Base-by-base conservation (phyloP, 1,140 invertebrate species). In the Leptinotarsa undecemlineata region DNA sequence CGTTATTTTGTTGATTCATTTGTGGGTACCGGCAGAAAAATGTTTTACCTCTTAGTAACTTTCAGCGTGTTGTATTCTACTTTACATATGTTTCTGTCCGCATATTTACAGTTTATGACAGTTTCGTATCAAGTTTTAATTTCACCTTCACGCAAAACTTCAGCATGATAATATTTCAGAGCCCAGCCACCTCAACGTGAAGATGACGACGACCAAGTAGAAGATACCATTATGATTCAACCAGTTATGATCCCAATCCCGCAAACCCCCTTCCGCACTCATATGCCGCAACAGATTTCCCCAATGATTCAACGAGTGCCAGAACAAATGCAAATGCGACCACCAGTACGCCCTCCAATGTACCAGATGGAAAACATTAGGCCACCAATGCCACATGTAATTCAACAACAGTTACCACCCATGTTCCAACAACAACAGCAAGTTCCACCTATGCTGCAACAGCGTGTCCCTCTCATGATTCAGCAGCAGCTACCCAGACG, bases 191-290 rank as follows among this genome's bases (percentile, higher is more conserved):
- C 81, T 33, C 73, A 80, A 42, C 76, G 80, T 51, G 80, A 82
- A 21, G 77, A 79, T 20, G 68, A 77, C n/a, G 76, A 81, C 21
- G 81, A 81, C 63, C 74, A 78, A 13, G 79, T 83, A 75, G 82
- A 84, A 79, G 82, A 82, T 76, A 83, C 82, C n/a, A 84, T 85
- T 23, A 83, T 84, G 82, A 84, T 85, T 60, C 83, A 84, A 78
- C 83, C 84, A 21, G 79, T 85, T 6, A 83, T 85, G 78, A 84
- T 85, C 68, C 83, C 83, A 47, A 80, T 84, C 42, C 82, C 81
- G 17, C 80, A 78, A 17, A 77, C 74, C 23, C 77, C 78, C 13
- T 84, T 82, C 79, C 78, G 80, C 19, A 84, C 82, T 3, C 83
- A 84, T 61, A 84, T 84, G 83, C 80, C 82, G 4, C 81, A 81